A percentile compares a stretch with the other conserved stretches of the same genome.
Conservation (phyloP, 2,888 invertebrate genomes). For the Callimorpha dominula region DNA sequence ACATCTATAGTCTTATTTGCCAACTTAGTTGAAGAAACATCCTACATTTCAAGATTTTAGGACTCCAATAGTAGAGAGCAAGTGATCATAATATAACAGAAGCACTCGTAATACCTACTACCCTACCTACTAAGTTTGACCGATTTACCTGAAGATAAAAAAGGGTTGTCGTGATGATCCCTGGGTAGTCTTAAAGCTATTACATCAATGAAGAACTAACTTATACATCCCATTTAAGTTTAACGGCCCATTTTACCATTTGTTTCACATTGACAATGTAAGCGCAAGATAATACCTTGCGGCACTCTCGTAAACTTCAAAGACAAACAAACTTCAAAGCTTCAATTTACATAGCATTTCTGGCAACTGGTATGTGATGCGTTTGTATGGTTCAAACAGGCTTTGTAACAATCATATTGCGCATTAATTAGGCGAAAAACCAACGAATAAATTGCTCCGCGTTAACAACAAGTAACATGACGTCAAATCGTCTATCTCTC, state of each 20-base stretch:
- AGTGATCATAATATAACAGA: not conserved
- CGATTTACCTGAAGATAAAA: not conserved
- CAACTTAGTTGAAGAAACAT: not conserved
- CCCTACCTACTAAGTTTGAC: not conserved
- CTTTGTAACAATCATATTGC: slow-evolving; percentile 51
- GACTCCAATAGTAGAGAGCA: not conserved
- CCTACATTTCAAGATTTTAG: not conserved
- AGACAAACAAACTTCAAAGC: not conserved
- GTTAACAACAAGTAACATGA: slow-evolving; percentile 63
- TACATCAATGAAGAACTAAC: slow-evolving; percentile 42
- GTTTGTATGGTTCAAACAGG: slow-evolving; percentile 36
- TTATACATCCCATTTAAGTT: slow-evolving; percentile 56
- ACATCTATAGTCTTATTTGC: not conserved
- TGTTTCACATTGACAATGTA: slow-evolving; percentile 54
- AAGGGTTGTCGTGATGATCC: slow-evolving; percentile 37
- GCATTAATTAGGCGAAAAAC: slow-evolving; percentile 61
- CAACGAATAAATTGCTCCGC: slow-evolving; percentile 55
- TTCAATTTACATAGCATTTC: not conserved
- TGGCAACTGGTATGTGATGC: slow-evolving; percentile 32
- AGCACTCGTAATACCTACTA: not conserved
- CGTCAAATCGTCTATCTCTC: slow-evolving; percentile 56
- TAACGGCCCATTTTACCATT: slow-evolving; percentile 63
- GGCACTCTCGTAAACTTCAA: slow-evolving; percentile 36
- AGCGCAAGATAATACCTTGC: slow-evolving; percentile 51
- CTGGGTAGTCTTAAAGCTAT: slow-evolving; percentile 50